A percentile compares a stretch with the other conserved stretches of the same genome.
Conservation (phyloP, 30 jellyfish, hydroid and myxozoan genomes). For the Haliclystus octoradiatus region DNA sequence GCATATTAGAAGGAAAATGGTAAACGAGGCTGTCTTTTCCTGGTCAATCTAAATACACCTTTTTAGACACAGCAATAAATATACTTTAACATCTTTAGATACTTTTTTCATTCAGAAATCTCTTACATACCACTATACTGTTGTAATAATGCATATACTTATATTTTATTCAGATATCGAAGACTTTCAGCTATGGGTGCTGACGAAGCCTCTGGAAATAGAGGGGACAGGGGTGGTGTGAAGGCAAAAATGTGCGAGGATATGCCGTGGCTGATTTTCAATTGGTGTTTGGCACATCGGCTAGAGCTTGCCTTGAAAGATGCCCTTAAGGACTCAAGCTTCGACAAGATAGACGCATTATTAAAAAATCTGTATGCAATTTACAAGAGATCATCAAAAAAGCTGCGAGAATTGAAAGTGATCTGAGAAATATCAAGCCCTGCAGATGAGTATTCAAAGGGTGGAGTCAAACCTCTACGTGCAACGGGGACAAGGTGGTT, state of each 20-base stretch:
- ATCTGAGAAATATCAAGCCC: too few species aligned
- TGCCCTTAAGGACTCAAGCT: background rate
- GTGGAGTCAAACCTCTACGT: background rate
- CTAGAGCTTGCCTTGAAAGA: slow-evolving; percentile 5
- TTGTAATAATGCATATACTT: too few species aligned
- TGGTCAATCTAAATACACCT: too few species aligned
- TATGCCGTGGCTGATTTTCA: background rate
- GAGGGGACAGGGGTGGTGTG: background rate
- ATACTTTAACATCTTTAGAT: too few species aligned
- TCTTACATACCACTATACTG: too few species aligned
- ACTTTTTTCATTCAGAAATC: too few species aligned
- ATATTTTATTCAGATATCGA: too few species aligned
- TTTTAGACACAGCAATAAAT: too few species aligned
- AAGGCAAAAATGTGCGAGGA: background rate
- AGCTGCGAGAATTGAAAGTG: slow-evolving; percentile 2
- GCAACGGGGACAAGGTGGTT: slow-evolving; percentile 16
- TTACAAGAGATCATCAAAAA: background rate
- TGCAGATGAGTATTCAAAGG: slow-evolving; percentile 1
- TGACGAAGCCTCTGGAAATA: slow-evolving; percentile 4
- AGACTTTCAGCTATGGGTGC: background rate
- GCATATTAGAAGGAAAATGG: too few species aligned
- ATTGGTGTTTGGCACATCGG: slow-evolving; percentile 6
- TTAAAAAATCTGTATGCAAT: background rate
- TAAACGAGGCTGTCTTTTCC: too few species aligned
- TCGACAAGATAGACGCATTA: background rate